These are phyloP conservation scores for Epirrhoe tristata DNA, from an alignment of 2,888 invertebrate species.

Conservation along the genomic window DNA sequence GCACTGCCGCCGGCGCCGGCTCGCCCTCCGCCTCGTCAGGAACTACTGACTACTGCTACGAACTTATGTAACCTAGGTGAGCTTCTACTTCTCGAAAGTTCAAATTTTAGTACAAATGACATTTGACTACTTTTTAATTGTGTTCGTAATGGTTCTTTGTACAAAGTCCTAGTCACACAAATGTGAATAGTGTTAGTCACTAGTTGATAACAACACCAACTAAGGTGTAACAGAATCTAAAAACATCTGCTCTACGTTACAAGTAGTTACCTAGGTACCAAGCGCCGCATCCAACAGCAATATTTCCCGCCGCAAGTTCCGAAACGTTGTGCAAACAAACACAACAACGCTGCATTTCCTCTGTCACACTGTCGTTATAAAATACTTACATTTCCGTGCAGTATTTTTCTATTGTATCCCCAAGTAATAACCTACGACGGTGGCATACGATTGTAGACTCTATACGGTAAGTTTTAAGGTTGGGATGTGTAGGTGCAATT, in stretches of 20 bases:
- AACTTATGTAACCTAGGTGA: neutral
- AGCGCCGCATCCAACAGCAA: neutral
- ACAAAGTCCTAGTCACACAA: too few relatives aligned
- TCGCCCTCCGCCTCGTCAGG: neutral
- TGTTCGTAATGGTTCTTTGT: too few relatives aligned
- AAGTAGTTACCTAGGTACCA: neutral
- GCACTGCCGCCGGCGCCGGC: neutral
- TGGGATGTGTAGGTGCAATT: conserved; percentile 6
- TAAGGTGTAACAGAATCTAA: neutral
- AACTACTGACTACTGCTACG: neutral
- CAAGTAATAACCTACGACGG: conserved; percentile 32
- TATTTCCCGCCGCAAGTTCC: conserved; percentile 15
- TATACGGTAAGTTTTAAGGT: neutral
- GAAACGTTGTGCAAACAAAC: conserved; percentile 20
- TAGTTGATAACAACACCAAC: too few relatives aligned
- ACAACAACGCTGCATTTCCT: conserved; percentile 29
- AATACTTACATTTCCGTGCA: conserved; percentile 41
- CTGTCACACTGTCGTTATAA: conserved; percentile 33
- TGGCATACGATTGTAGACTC: conserved; percentile 4
- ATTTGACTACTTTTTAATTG: too few relatives aligned
- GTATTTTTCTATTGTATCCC: conserved; percentile 41
- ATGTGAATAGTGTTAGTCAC: too few relatives aligned
- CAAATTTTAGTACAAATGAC: too few relatives aligned
- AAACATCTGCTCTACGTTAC: conserved; percentile 1
- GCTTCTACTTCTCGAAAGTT: too few relatives aligned